Conservation (phyloP, 2,113 vertebrate species). For the Sturnus vulgaris region DNA sequence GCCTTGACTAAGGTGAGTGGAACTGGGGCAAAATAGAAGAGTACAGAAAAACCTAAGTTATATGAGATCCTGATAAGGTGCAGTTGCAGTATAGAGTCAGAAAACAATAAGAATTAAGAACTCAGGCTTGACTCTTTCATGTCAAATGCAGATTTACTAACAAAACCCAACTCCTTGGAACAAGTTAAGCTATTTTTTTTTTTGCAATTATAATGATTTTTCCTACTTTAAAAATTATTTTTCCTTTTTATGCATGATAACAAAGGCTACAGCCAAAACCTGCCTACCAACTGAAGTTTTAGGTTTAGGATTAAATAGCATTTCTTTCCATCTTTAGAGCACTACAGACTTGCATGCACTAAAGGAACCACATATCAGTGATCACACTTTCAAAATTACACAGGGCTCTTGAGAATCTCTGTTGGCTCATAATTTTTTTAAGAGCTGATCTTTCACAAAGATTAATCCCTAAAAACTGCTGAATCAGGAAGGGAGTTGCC, state of each 20-base stretch:
- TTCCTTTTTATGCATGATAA: background rate
- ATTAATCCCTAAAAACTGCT: background rate
- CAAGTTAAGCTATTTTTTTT: background rate
- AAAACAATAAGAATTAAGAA: background rate
- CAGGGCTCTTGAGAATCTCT: background rate
- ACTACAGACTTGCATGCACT: background rate
- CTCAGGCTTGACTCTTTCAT: background rate
- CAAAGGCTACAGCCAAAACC: background rate
- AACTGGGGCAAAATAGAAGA: background rate
- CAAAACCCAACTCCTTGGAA: background rate
- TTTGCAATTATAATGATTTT: background rate
- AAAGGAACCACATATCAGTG: background rate
- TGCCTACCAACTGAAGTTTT: background rate
- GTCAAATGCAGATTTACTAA: background rate
- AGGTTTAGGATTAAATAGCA: background rate
- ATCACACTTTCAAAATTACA: background rate
- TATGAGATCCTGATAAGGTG: background rate
- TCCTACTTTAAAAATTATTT: background rate
- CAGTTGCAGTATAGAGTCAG: background rate
- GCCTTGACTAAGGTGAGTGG: background rate
- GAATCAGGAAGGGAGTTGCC: background rate
- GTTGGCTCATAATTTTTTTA: background rate
- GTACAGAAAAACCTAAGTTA: background rate
- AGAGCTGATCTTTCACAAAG: background rate
- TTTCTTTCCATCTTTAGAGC: background rate